Base-by-base conservation (phyloP, 2,797 vertebrate genomes). In the Champsocephalus gunnari region DNA sequence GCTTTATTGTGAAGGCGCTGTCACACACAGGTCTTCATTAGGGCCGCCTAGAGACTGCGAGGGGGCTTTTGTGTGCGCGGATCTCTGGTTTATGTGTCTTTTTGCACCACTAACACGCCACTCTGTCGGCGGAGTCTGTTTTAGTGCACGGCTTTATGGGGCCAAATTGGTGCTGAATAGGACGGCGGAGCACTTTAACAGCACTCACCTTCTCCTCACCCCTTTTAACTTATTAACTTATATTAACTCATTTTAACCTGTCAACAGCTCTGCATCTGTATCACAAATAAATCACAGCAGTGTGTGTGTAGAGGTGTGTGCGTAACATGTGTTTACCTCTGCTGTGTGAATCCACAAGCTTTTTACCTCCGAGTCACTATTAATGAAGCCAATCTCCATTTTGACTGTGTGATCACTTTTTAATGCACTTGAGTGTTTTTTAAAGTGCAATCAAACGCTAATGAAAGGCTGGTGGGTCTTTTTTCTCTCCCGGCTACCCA, bases 101-200 rank as follows among this genome's bases (percentile, higher is more conserved):
- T 67, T 87, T 87, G 85, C 85, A 50, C 60, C 87, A 59, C 89
- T 92, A 92, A 94, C 89, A 89, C n/a, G 77, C 80, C 89, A 84
- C 86, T 85, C 83, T 89, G 86, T 92, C 91, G 90, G 87, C 53
- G 84, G 88, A 90, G 90, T 83, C 86, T 82, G 90, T 84, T 93
- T 94, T 89, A 93, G 91, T 89, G 88, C 84, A 45, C 47, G 83
- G 82, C 90, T 94, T 94, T 94, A 94, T 92, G 89, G 86, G 68
- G 81, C 76, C 82, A 94, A 93, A 94, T 94, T 93, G 93, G 86
- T 73, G 75, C 50, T 82, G 86, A 92, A 94, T 91, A 86, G 94
- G 89, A 94, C 94, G 94, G 92, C 89, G 89, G 93, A 94, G 94
- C 94, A 95, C 93, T 94, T 94, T 95, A 93, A 88, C 92, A 92